Evolutionary conservation across 2,888 invertebrate genomes (phyloP).

Genomic region (Rhagonycha fulva): DNA sequence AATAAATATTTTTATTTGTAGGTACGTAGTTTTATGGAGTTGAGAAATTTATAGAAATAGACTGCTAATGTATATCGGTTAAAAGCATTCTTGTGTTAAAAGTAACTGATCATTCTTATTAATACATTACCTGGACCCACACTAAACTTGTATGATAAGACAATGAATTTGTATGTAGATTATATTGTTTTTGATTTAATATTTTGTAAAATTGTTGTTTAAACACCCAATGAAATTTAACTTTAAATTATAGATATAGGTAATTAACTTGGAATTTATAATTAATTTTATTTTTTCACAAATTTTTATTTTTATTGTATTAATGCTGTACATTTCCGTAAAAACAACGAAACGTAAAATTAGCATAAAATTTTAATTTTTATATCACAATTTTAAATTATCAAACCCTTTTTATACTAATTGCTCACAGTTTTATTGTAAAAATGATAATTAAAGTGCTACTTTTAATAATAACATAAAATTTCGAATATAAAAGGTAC

Average conservation of each 20-base stretch:
- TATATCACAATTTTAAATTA: neutral
- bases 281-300: neutral
- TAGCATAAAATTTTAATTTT: neutral
- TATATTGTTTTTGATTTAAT: constrained; percentile 41
- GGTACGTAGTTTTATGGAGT: constrained; percentile 11
- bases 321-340: neutral
- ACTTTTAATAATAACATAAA: neutral
- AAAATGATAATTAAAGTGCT: neutral
- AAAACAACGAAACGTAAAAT: neutral
- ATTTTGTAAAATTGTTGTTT: neutral
- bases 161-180: constrained; percentile 42
- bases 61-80: constrained; percentile 41
- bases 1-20: neutral
- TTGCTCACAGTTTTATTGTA: neutral
- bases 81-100: constrained; percentile 46
- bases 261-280: neutral
- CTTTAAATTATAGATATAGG: neutral
- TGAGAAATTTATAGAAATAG: constrained; percentile 42
- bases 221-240: neutral
- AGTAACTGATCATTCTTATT: constrained; percentile 38
- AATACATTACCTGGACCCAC: constrained; percentile 40
- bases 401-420: neutral
- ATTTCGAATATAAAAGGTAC: neutral
- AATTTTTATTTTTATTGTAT: neutral
- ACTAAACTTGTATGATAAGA: constrained; percentile 43